These are phyloP conservation scores for Pipistrellus nathusii DNA, from an alignment of 2,797 vertebrate genomes.

Conservation along the genomic window DNA sequence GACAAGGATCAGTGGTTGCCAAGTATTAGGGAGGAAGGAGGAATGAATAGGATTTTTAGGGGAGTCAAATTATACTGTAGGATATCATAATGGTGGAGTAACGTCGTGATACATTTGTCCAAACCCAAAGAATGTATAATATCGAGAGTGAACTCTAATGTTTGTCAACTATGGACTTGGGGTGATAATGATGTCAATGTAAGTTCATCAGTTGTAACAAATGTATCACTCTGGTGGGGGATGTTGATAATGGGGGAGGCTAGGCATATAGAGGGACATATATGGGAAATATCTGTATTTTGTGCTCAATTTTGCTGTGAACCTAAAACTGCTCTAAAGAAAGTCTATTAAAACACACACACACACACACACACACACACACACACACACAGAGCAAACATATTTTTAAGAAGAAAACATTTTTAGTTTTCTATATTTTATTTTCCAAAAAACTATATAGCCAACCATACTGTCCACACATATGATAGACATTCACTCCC, in stretches of 20 bases:
- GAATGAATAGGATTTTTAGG: neutral
- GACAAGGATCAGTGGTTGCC: neutral
- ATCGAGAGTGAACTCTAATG: neutral
- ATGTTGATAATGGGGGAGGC: neutral
- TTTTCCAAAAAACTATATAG: neutral
- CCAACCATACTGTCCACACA: neutral
- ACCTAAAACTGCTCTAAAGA: neutral
- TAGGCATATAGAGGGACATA: neutral
- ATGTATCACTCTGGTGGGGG: neutral
- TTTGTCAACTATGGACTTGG: neutral
- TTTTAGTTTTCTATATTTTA: constrained; percentile 6
- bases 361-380: neutral
- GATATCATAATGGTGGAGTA: neutral
- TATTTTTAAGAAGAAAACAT: neutral
- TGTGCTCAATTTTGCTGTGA: constrained; percentile 26
- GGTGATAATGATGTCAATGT: neutral
- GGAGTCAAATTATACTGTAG: neutral
- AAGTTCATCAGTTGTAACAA: neutral
- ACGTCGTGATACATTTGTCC: constrained; percentile 2
- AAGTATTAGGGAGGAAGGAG: neutral
- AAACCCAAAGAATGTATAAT: neutral
- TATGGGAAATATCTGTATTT: neutral
- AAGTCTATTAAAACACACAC: neutral
- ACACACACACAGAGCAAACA: neutral
- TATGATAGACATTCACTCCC: neutral